Percentiles rank a stretch among this genome's conserved stretches.
Evolutionary conservation across 2,113 vertebrate genomes (phyloP).

Genomic region (Cinclus cinclus): DNA sequence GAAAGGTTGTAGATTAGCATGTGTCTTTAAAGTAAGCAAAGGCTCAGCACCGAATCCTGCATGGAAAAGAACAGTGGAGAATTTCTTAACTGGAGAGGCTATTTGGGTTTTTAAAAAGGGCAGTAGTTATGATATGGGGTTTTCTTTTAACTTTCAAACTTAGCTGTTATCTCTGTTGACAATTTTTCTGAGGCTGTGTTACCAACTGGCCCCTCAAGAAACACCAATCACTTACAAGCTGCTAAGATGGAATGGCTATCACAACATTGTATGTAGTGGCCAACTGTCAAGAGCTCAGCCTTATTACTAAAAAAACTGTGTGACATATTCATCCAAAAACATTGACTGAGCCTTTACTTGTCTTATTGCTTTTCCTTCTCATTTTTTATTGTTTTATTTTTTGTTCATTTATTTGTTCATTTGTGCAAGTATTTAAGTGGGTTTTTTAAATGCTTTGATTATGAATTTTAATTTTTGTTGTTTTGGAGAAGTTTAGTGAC

Average conservation of each 20-base stretch:
- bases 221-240: background rate
- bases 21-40: background rate
- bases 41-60: accelerated
- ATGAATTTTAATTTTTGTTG: background rate
- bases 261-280: background rate
- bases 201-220: background rate
- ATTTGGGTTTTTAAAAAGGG: background rate
- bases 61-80: background rate
- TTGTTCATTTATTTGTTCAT: background rate
- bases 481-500: accelerated
- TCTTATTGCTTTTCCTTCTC: accelerated
- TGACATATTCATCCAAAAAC: background rate
- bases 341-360: background rate
- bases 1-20: background rate
- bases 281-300: background rate
- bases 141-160: background rate
- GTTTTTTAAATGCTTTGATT: background rate
- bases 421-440: background rate
- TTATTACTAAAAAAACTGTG: background rate
- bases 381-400: too few relatives aligned
- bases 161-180: background rate
- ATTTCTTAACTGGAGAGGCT: background rate
- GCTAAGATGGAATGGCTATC: background rate
- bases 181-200: background rate
- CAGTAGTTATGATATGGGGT: background rate